These are phyloP conservation scores for Odontamblyopus rebecca DNA, from an alignment of 2,797 vertebrate genomes.

Conservation along the genomic window DNA sequence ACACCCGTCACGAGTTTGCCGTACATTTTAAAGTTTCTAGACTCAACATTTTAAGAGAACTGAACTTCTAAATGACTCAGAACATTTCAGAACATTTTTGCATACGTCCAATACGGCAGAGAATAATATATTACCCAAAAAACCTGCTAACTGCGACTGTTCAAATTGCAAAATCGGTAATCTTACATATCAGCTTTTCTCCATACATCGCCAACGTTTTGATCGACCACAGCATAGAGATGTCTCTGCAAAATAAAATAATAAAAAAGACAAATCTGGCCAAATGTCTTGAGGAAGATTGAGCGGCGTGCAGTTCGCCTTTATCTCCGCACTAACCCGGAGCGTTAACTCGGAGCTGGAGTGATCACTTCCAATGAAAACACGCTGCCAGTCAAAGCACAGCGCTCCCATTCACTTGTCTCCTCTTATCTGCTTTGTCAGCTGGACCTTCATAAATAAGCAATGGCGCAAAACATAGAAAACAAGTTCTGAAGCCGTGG, in stretches of 20 bases:
- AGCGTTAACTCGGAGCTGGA: conserved; percentile 5
- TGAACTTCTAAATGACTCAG: too few relatives aligned
- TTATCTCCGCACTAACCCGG: conserved; percentile 13
- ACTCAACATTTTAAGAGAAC: too few relatives aligned
- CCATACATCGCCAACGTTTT: conserved; percentile 1
- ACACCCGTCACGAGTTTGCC: too few relatives aligned
- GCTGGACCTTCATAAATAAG: conserved; percentile 32
- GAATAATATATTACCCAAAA: too few relatives aligned
- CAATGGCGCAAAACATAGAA: conserved; percentile 10
- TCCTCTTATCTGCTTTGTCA: conserved; percentile 27
- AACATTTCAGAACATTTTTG: too few relatives aligned
- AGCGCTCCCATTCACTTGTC: neutral
- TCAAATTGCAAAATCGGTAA: neutral
- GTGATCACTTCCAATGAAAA: conserved; percentile 29
- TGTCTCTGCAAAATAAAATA: neutral
- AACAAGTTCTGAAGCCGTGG: neutral
- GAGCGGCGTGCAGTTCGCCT: neutral
- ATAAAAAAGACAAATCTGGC: neutral
- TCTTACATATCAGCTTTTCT: neutral
- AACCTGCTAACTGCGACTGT: too few relatives aligned
- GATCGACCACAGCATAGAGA: neutral
- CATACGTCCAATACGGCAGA: too few relatives aligned
- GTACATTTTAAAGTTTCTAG: too few relatives aligned
- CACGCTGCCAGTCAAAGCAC: conserved; percentile 18
- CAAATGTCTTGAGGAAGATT: conserved; percentile 1